Evolutionary conservation across 1,140 invertebrate species (phyloP), one percentile per base, ranked within the genome.

Genomic region (Bathynomus jamesi): DNA sequence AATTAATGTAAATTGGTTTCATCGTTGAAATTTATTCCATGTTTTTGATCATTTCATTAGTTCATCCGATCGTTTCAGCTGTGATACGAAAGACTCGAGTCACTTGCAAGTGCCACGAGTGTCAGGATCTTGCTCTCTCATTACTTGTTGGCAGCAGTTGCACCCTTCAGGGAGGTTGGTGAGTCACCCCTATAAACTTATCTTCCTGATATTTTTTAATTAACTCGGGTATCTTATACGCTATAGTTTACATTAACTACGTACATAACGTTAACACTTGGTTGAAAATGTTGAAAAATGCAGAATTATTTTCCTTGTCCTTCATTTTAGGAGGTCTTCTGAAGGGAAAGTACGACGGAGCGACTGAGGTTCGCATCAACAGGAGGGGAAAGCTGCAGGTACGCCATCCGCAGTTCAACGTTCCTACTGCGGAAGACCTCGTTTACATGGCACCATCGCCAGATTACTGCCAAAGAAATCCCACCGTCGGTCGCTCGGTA

Each of bases 91-190:
- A 90, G 80, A 90, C 92, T 0, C 88, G 89, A 78, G 90, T 96
- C 4, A 93, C 90, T 4, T 97, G 94, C 83, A 96, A 96, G 81
- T 97, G 94, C 80, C 94, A 96, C 79, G 94, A 0, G 93, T 96
- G 2, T 95, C 92, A 0, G 85, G 91, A 21, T 95, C 93, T 2
- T 96, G 94, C 83, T 93, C 91, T 77, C 85, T 96, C 70, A 91
- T 94, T 78, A 96, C 94, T 0, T 97, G 94, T 81, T 97, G 94
- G 94, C 91, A 95, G 79, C 92, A 95, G 79, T 85, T 97, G 63
- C 92, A n/a, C 87, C 90, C 7, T 95, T 97, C 83, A 84, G 92
- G 77, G 90, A 94, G 82, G 90, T 96, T 60, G 94, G 93, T 89
- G 85, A 88, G 86, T 84, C 27, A 4, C 4, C 3, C 10, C 61